Base-by-base conservation (phyloP, 2,888 invertebrate genomes). In the Apotomis capreana region DNA sequence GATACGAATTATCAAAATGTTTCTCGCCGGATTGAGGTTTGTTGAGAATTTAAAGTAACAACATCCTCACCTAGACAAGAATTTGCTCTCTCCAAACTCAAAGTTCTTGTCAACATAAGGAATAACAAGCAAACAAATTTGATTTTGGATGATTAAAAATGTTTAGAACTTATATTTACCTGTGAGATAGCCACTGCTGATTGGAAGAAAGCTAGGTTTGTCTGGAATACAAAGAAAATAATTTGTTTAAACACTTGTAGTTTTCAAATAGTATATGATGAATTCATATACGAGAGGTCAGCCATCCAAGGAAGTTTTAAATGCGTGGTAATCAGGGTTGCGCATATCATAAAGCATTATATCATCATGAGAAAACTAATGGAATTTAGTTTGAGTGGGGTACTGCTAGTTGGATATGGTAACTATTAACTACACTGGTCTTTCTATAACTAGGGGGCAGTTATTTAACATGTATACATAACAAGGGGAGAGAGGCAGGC, bases 281-380 rank as follows among this genome's bases (percentile, higher is more conserved):
- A 49, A 49, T 10, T 10, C 49, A 49, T 40, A 13, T 26, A 26
- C 1, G 46, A 40, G 4, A 68, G 69, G 73, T 92, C 93, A 93
- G 93, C 92, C 93, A 93, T 93, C 93, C 93, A 93, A 93, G 93
- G 92, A 93, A 93, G 93, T 92, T 90, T 85, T 82, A 89, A 89
- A 92, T 92, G 92, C 90, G 85, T 92, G 89, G 92, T 93, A 93
- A 93, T 92, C 93, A 93, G 75, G 89, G 90, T 92, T 92, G 90
- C 92, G 89, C 93, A 87, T 90, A 68, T 92, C 92, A 92, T 91
- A 76, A 86, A 80, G 91, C 92, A 92, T 91, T 87, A 74, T 91
- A 91, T 91, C 93, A 93, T 93, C 93, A 93, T 87, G 76, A 6
- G 5, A 51, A 69, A 75, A 52, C 60, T 58, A 67, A 49, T n/a